These are phyloP conservation scores for Lepus europaeus DNA, from an alignment of 2,113 vertebrate genomes.

Conservation along the genomic window DNA sequence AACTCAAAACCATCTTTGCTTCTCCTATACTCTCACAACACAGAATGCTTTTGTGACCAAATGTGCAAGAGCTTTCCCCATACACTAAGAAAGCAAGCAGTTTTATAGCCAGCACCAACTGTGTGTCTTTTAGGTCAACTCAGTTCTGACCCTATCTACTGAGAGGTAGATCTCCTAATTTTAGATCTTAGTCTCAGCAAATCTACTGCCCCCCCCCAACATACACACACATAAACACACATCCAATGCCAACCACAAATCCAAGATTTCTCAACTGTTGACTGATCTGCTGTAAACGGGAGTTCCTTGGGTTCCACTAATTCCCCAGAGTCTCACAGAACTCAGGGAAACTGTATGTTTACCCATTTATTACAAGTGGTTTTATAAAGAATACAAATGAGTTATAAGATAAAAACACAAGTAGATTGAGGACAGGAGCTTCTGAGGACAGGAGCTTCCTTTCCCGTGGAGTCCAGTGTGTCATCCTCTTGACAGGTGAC, in stretches of 20 bases:
- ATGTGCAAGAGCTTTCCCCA: neutral
- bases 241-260: neutral
- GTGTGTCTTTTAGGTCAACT: neutral
- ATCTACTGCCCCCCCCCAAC: neutral
- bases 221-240: too few relatives aligned
- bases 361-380: neutral
- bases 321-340: neutral
- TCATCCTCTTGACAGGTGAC: too few relatives aligned
- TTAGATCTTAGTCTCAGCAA: neutral
- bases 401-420: neutral
- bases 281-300: neutral
- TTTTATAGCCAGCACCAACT: neutral
- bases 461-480: neutral
- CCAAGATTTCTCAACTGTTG: neutral
- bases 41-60: neutral
- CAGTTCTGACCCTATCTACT: neutral
- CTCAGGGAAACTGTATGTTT: neutral
- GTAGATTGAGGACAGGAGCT: too few relatives aligned
- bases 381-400: neutral
- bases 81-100: neutral
- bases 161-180: too few relatives aligned
- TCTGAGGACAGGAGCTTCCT: neutral
- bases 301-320: neutral
- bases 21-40: neutral
- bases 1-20: neutral